Base-by-base conservation (phyloP, 1,140 invertebrate species). In the Chrysopa pallens region DNA sequence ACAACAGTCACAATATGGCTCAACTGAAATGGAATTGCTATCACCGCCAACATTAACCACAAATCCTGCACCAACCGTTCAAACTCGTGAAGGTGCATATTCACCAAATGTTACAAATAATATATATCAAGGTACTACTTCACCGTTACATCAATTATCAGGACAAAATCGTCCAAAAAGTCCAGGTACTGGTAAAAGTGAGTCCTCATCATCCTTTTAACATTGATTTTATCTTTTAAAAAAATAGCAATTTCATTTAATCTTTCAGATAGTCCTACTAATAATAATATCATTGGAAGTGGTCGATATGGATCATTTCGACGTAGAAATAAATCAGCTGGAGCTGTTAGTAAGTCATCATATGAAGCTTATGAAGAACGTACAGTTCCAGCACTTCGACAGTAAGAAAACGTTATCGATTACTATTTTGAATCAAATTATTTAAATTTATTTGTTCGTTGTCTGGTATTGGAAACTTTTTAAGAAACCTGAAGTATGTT, bases 331-430 rank as follows among this genome's bases (percentile, higher is more conserved):
- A 81, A 81, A 60, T 82, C 79, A 17, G 78, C 78, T 1, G 74
- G 74, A 11, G 72, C 74, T 12, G 57, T 64, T 15, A 62, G 72
- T 1, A 72, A 78, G 43, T 81, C 75, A n/a, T 84, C 78, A 7
- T 86, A 83, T 52, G 83, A 85, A 58, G 80, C 83, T 35, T 88
- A 89, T 54, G 87, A 90, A 55, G 85, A 91, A 52, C 67, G 84
- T 45, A 71, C 81, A 0, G 70, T 90, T 47, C 86, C 86, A 23
- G 80, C 84, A 15, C 60, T 86, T 7, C 75, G 82, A 59, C 81
- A 84, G 81, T 85, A 66, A 72, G 72, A 70, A 45, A 6, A 37
- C 36, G 29, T 48, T 4, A 11, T 33, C 6, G 2, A 13, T 36
- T 41, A 13, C 37, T 28, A n/a, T 41, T 27, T 13, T 23, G 33